A percentile compares a stretch with the other conserved stretches of the same genome.
Evolutionary conservation across 2,888 invertebrate genomes (phyloP).

Genomic region (Lepidochitona cinerea): DNA sequence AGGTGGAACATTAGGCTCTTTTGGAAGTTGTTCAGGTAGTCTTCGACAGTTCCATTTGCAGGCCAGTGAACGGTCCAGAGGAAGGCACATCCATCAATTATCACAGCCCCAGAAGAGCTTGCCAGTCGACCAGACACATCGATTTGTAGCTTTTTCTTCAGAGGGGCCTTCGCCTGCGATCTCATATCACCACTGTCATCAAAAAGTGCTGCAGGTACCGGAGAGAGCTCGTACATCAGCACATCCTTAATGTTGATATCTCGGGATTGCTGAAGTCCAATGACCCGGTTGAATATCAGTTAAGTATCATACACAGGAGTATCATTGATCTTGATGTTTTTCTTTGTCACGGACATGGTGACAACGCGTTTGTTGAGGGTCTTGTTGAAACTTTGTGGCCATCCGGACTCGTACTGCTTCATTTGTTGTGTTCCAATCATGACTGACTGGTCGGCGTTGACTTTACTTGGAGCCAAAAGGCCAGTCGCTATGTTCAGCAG

Average conservation of each 20-base stretch:
- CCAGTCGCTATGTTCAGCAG: slow-evolving; percentile 19
- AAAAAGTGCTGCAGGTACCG: not conserved
- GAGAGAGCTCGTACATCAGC: not conserved
- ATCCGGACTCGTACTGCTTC: slow-evolving; percentile 17
- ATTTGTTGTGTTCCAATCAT: slow-evolving; percentile 18
- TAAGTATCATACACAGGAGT: not conserved
- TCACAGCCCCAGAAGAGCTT: not conserved
- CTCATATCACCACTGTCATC: not conserved
- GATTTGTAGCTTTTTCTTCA: not conserved
- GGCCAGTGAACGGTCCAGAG: not conserved
- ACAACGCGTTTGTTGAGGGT: slow-evolving; percentile 13
- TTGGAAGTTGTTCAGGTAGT: not conserved
- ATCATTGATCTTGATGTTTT: slow-evolving; percentile 15
- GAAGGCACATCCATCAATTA: not conserved
- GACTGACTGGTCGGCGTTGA: slow-evolving; percentile 26
- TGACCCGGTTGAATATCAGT: not conserved
- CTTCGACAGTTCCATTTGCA: not conserved
- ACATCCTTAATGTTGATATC: not conserved
- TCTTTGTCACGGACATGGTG: slow-evolving; percentile 16
- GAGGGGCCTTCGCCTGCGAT: not conserved
- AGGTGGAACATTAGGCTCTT: not conserved
- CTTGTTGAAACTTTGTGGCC: slow-evolving; percentile 22
- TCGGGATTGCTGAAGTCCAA: not conserved
- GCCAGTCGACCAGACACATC: not conserved
- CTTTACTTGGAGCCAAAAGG: slow-evolving; percentile 9